phyloP scores from a whole-genome alignment of 1,140 invertebrate species.

The Hycleus phaleratus region DNA sequence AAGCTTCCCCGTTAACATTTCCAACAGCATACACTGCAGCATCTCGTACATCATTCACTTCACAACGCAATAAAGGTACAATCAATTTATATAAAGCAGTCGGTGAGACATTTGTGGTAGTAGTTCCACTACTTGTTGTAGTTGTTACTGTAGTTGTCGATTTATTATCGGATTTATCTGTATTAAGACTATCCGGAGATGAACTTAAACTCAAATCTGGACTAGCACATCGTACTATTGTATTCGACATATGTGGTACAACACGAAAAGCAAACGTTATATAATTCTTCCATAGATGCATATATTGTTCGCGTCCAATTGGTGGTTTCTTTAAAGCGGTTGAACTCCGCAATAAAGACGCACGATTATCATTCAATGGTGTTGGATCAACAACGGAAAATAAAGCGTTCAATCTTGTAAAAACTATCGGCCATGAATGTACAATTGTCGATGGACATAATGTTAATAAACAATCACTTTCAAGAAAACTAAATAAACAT shows the following conservation, averaged over 20 bases:
- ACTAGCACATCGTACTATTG: constrained; percentile 80
- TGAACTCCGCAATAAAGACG: constrained; percentile 77
- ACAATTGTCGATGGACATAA: constrained; percentile 76
- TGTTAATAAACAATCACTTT: constrained; percentile 63
- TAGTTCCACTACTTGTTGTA: constrained; percentile 44
- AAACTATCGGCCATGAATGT: constrained; percentile 94
- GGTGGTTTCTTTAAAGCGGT: constrained; percentile 74
- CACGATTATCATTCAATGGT: constrained; percentile 95
- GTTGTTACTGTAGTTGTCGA: constrained; percentile 54
- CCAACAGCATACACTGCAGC: constrained; percentile 88
- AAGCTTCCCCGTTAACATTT: constrained; percentile 83
- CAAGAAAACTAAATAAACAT: constrained; percentile 75
- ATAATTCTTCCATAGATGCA: constrained; percentile 95
- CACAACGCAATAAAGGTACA: constrained; percentile 82
- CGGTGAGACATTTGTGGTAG: constrained; percentile 58
- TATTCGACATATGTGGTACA: constrained; percentile 76
- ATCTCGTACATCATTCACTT: constrained; percentile 86
- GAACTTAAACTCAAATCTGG: constrained; percentile 82
- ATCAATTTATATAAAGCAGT: constrained; percentile 86
- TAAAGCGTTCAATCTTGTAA: constrained; percentile 79
- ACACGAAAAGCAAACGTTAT: constrained; percentile 90
- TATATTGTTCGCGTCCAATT: constrained; percentile 85
- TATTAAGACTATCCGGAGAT: constrained; percentile 77
- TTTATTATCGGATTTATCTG: constrained; percentile 61
- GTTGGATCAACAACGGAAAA: constrained; percentile 93